Base-by-base conservation (phyloP, 2,888 invertebrate genomes). In the Norana najaformis region DNA sequence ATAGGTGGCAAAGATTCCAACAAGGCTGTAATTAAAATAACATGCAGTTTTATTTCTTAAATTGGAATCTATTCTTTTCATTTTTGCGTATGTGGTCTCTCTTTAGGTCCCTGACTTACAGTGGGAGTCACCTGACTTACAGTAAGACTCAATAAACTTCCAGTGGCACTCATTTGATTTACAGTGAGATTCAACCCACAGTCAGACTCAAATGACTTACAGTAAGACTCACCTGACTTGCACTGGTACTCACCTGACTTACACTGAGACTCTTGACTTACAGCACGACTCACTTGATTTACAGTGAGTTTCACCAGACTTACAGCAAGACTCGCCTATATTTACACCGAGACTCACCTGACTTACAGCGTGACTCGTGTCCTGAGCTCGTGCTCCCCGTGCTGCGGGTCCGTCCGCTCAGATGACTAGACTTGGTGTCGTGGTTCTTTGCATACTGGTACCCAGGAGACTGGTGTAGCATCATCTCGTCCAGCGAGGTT, bases 401-500 rank as follows among this genome's bases (percentile, higher is more conserved):
- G 85, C 85, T 85, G 35, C 85, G 85, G 37, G 34, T 85, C 36
- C 85, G 85, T 37, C 85, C 85, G 20, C 13, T 37, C 6, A 85
- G 85, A 23, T 85, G 85, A 85, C 85, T 85, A 37, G 85, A 85
- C 36, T 85, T 85, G 35, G 36, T 37, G 36, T 85, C 85, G 36
- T 85, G 85, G 85, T 85, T 85, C 85, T 85, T 85, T 37, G 85
- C 85, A 37, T 85, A 85, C 85, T 85, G 85, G 85, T 37, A 85
- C 85, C 85, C 85, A 20, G 85, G 85, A 16, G 85, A 85, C 20
- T 41, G 47, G 53, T 90, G 88, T 53, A 35, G 36, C 82, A 53
- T 88, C 39, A 36, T 53, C 47, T 91, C 91, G 82, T 91, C 91
- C 88, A 91, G 37, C 30, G 91, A 91, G 34, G 88, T 90, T 23